phyloP scores from a whole-genome alignment of 2,113 vertebrate genomes.

The Paradoxurus hermaphroditus region DNA sequence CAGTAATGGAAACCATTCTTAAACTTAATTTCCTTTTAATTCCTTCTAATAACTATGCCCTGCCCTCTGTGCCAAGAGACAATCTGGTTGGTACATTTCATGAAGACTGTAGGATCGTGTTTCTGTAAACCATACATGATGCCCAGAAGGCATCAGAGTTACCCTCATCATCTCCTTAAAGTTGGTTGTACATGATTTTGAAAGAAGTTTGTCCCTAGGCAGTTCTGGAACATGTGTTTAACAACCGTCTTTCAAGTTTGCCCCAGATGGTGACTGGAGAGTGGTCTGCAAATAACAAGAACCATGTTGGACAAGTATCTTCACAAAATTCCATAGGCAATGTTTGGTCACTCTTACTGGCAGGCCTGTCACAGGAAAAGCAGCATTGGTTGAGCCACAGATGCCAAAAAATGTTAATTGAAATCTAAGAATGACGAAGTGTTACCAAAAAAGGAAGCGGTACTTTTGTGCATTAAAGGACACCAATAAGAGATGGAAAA shows the following conservation, averaged over 20 bases:
- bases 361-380: neutral
- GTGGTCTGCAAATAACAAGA: neutral
- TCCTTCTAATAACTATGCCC: constrained; percentile 21
- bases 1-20: constrained; percentile 46
- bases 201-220: constrained; percentile 29
- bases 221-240: neutral
- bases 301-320: neutral
- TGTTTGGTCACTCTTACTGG: neutral
- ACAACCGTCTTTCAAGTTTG: neutral
- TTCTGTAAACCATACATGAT: constrained; percentile 6
- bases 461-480: neutral
- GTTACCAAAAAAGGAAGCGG: neutral
- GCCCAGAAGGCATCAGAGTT: neutral
- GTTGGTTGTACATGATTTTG: constrained; percentile 17
- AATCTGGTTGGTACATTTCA: neutral
- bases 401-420: neutral
- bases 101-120: neutral
- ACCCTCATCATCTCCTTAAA: neutral
- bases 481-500: neutral
- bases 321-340: neutral
- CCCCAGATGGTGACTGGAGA: neutral
- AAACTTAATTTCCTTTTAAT: constrained; percentile 49
- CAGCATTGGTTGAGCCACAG: neutral
- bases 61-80: constrained; percentile 6
- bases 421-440: neutral